Evolutionary conservation across 2,113 vertebrate genomes (phyloP).

Genomic region (Pogona vitticeps): DNA sequence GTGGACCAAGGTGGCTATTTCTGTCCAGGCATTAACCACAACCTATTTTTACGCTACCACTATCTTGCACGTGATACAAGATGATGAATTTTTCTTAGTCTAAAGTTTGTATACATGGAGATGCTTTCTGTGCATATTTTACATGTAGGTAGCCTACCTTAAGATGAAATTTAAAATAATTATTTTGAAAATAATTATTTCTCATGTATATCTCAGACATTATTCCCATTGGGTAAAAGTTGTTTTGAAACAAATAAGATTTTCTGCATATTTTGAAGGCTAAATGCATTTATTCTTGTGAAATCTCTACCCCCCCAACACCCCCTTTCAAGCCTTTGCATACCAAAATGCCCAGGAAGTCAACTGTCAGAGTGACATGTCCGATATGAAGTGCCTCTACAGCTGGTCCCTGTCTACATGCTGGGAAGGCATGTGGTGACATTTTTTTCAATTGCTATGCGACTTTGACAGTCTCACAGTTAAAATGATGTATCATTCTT

Average conservation of each 20-base stretch:
- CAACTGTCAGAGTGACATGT: conserved; percentile 67
- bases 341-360: conserved; percentile 62
- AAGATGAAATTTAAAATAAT: neutral
- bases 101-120: neutral
- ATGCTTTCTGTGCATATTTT: conserved; percentile 6
- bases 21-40: neutral
- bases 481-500: conserved; percentile 81
- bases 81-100: neutral
- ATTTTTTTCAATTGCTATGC: conserved; percentile 74
- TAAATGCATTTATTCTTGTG: conserved; percentile 36
- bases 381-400: conserved; percentile 70
- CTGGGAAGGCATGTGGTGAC: conserved; percentile 76
- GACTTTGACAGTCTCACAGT: conserved; percentile 74
- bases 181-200: conserved; percentile 7
- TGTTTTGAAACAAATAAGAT: conserved; percentile 11
- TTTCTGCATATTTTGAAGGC: conserved; percentile 22
- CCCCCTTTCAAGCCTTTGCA: conserved; percentile 34
- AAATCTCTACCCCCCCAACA: neutral
- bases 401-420: conserved; percentile 76
- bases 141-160: neutral
- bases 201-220: conserved; percentile 11
- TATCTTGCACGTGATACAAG: neutral
- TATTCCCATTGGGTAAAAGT: conserved; percentile 12
- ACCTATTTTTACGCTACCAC: neutral
- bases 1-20: neutral